Percentiles rank a stretch among this genome's conserved stretches.
Conservation (phyloP, 1,140 invertebrate genomes). For the Heliconius eleuchia region DNA sequence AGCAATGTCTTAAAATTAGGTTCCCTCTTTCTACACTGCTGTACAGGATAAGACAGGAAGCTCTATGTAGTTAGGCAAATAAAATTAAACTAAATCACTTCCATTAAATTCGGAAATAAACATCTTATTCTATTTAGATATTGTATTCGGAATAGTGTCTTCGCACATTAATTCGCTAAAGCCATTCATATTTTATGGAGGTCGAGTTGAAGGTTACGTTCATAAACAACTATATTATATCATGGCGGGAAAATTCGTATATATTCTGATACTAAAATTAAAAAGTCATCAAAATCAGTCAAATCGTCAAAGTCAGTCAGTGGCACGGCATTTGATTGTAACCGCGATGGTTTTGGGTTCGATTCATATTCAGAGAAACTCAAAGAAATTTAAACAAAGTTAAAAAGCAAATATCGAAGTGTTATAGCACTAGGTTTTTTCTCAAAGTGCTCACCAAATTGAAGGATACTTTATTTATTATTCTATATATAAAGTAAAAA, state of each 20-base stretch:
- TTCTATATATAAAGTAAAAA: too few species aligned
- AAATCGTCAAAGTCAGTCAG: too few species aligned
- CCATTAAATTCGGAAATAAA: not conserved
- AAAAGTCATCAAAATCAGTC: not conserved
- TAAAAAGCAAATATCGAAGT: too few species aligned
- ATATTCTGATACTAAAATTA: not conserved
- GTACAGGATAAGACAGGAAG: too few species aligned
- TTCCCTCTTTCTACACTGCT: too few species aligned
- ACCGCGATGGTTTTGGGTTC: not conserved
- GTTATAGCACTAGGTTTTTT: too few species aligned
- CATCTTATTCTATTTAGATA: not conserved
- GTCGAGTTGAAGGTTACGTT: not conserved
- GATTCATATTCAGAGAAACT: too few species aligned
- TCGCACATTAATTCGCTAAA: conserved; percentile 1
- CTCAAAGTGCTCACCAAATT: too few species aligned
- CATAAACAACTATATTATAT: conserved; percentile 10
- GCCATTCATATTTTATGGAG: conserved; percentile 13
- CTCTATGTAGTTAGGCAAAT: too few species aligned
- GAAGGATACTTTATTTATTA: too few species aligned
- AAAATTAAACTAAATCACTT: not conserved
- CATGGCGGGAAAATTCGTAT: not conserved
- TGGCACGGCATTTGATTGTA: not conserved
- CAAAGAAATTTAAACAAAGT: too few species aligned
- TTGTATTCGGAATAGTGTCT: not conserved
- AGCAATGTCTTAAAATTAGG: too few species aligned